Evolutionary conservation across 1,140 invertebrate genomes (phyloP).

Genomic region (Cardiocondyla obscurior): DNA sequence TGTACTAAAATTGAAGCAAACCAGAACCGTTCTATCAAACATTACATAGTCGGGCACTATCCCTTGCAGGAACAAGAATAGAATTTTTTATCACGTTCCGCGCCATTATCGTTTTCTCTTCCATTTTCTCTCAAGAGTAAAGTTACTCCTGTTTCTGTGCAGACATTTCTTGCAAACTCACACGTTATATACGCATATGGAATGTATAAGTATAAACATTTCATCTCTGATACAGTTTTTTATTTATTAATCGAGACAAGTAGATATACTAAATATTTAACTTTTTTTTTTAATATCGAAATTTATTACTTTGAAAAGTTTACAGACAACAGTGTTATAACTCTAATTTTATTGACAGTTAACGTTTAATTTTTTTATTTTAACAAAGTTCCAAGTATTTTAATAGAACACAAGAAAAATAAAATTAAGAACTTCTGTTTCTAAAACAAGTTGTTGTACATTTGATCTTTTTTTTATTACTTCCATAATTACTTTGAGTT

Average conservation of each 20-base stretch:
- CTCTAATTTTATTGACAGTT: not conserved
- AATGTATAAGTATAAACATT: not conserved
- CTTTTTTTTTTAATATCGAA: not conserved
- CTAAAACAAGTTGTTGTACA: not conserved
- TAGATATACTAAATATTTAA: not conserved
- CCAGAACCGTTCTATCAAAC: slow-evolving; percentile 39
- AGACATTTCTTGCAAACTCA: not conserved
- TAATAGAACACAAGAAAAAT: too few species aligned
- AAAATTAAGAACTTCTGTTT: not conserved
- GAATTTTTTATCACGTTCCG: slow-evolving; percentile 37
- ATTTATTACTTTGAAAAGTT: not conserved
- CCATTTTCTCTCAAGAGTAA: slow-evolving; percentile 29
- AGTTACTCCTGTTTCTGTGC: slow-evolving; percentile 2
- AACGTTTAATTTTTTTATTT: not conserved
- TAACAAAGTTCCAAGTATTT: not conserved
- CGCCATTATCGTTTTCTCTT: slow-evolving; percentile 24
- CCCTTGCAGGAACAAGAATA: not conserved
- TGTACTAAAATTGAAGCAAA: slow-evolving; percentile 32
- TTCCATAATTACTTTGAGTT: not conserved
- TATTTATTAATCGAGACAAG: not conserved
- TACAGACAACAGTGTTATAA: not conserved
- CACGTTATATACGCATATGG: not conserved
- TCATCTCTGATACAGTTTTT: not conserved
- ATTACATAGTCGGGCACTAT: not conserved
- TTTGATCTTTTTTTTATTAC: not conserved